Base-by-base conservation (phyloP, 2,888 invertebrate genomes). In the Strigamia crassipes region DNA sequence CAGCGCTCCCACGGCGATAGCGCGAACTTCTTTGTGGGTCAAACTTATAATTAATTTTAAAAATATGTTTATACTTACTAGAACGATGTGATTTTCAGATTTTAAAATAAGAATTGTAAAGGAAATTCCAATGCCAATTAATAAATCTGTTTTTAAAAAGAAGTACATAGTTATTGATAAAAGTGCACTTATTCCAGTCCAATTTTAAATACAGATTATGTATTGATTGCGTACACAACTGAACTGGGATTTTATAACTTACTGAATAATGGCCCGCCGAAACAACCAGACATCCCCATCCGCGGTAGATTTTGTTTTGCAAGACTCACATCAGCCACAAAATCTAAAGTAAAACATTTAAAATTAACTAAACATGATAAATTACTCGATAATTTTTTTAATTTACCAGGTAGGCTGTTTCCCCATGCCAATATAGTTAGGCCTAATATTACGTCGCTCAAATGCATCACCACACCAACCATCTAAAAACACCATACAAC, bases 241-340 rank as follows among this genome's bases (percentile, higher is more conserved):
- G 34, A 34, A 34, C 34, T 34, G 34, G 34, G 15, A 13, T 79
- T 10, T 13, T 9, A 83, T 87, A 88, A 87, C 87, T 88, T 89
- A 91, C 91, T 92, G 85, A 93, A 91, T 82, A 93, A 87, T 1
- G 92, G 92, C 10, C 92, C 92, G 21, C 92, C 93, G 86, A 91
- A 91, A 83, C 92, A 92, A 0, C 92, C 92, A 0, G 92, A 90
- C 85, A 91, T 90, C 0, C 91, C 92, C 91, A 92, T 92, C 83
- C 90, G 88, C 0, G 92, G 90, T 86, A 90, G 91, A 1, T 92
- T 92, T 84, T 90, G 90, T 80, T 88, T 87, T 0, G 92, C 92
- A 85, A 93, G 89, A 8, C 91, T 87, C 0, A 90, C 86, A 86
- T 92, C 91, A 1, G 92, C 89, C 83, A 93, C 89, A 81, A 91